Percentiles rank a stretch among this genome's conserved stretches.
These are phyloP conservation scores for Chrysodeixis includens DNA, from an alignment of 2,888 invertebrate genomes.

Conservation along the genomic window DNA sequence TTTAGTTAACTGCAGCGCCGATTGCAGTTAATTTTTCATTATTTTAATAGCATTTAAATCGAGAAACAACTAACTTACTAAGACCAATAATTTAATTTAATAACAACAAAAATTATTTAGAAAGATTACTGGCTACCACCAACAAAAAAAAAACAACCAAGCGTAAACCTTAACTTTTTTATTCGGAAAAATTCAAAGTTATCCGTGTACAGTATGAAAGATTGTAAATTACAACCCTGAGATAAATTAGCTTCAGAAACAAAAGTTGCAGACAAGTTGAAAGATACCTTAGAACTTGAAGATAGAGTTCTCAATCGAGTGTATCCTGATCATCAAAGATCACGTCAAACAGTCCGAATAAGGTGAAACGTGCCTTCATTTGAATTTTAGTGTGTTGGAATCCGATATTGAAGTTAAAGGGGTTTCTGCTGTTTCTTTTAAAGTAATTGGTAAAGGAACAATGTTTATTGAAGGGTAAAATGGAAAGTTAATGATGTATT, in stretches of 20 bases:
- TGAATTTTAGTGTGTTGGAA: slow-evolving; percentile 61
- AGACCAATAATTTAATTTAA: not conserved
- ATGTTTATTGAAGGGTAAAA: not conserved
- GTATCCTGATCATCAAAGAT: slow-evolving; percentile 31
- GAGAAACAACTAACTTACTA: not conserved
- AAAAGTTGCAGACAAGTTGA: slow-evolving; percentile 33
- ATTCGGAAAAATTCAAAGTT: slow-evolving; percentile 59
- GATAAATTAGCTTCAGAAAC: slow-evolving; percentile 63
- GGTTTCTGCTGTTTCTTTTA: slow-evolving; percentile 34
- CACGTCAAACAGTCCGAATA: slow-evolving; percentile 56
- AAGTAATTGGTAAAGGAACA: slow-evolving; percentile 28
- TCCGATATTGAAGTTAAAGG: slow-evolving; percentile 52
- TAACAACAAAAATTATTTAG: slow-evolving; percentile 5
- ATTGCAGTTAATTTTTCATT: too few relatives aligned
- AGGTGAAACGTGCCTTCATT: slow-evolving; percentile 64
- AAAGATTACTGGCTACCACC: slow-evolving; percentile 35
- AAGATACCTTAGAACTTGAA: slow-evolving; percentile 15
- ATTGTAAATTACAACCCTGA: slow-evolving; percentile 64
- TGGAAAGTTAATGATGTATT: slow-evolving; percentile 29
- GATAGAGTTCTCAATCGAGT: slow-evolving; percentile 35
- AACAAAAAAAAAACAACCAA: slow-evolving; percentile 28
- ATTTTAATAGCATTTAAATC: too few relatives aligned
- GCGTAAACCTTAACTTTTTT: slow-evolving; percentile 54
- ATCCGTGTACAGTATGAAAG: slow-evolving; percentile 53
- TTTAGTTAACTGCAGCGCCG: too few relatives aligned